These are phyloP conservation scores for Phainopepla nitens DNA, from an alignment of 2,113 vertebrate species.

Conservation along the genomic window DNA sequence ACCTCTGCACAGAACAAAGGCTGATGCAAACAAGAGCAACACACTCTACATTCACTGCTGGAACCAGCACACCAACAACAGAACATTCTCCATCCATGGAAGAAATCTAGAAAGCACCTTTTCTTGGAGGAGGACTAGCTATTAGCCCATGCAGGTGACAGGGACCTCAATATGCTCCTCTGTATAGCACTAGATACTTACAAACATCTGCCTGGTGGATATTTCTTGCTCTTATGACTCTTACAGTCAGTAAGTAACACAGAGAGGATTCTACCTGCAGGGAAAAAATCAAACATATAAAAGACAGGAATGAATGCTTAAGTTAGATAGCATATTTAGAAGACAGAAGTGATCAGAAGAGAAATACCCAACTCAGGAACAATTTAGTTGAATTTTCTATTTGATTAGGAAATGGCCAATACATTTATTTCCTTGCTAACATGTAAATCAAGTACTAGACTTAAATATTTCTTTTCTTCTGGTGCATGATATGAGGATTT, in stretches of 20 bases:
- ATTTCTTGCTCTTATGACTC: constrained; percentile 63
- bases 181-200: neutral
- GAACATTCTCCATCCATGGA: neutral
- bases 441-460: neutral
- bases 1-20: neutral
- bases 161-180: neutral
- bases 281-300: neutral
- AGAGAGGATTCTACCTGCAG: constrained; percentile 23
- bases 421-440: neutral
- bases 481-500: neutral
- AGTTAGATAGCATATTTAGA: neutral
- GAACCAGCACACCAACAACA: neutral
- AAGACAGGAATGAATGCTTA: neutral
- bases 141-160: neutral
- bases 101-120: neutral
- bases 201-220: constrained; percentile 43
- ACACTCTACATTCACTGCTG: neutral
- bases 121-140: neutral
- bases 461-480: neutral
- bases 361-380: neutral
- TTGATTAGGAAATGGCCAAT: neutral
- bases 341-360: neutral
- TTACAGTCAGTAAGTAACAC: constrained; percentile 57
- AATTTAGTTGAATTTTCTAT: neutral
- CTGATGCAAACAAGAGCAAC: neutral